A percentile compares a stretch with the other conserved stretches of the same genome.
phyloP scores from a whole-genome alignment of 1,140 invertebrate species.

The Polypedilum vanderplanki region DNA sequence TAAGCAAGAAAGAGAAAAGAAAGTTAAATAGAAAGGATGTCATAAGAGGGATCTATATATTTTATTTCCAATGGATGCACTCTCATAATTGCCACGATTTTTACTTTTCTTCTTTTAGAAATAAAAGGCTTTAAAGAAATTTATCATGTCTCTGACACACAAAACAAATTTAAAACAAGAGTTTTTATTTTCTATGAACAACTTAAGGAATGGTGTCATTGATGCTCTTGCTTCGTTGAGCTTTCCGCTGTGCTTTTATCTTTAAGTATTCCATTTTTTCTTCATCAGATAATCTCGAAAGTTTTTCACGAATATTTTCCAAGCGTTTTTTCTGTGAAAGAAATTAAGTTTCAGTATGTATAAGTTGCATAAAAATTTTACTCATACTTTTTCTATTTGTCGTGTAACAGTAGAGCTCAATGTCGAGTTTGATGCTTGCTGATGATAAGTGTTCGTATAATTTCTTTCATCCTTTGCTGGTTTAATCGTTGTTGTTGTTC shows the following conservation, averaged over 20 bases:
- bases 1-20: too few relatives aligned
- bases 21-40: not conserved
- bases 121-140: too few relatives aligned
- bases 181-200: not conserved
- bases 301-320: not conserved
- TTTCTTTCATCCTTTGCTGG: not conserved
- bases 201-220: conserved; percentile 1
- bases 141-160: too few relatives aligned
- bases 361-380: too few relatives aligned
- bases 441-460: not conserved
- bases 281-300: not conserved
- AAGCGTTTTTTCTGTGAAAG: not conserved
- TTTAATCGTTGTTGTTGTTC: not conserved
- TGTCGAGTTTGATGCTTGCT: not conserved
- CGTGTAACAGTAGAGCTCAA: not conserved
- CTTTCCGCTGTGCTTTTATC: not conserved
- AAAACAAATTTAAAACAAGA: too few relatives aligned
- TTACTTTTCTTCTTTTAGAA: too few relatives aligned
- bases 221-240: conserved; percentile 11
- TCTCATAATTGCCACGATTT: too few relatives aligned
- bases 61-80: too few relatives aligned
- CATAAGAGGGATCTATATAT: not conserved
- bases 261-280: not conserved
- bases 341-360: too few relatives aligned
- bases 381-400: not conserved